Base-by-base conservation (phyloP, 2,113 vertebrate species). In the Athene cunicularia region DNA sequence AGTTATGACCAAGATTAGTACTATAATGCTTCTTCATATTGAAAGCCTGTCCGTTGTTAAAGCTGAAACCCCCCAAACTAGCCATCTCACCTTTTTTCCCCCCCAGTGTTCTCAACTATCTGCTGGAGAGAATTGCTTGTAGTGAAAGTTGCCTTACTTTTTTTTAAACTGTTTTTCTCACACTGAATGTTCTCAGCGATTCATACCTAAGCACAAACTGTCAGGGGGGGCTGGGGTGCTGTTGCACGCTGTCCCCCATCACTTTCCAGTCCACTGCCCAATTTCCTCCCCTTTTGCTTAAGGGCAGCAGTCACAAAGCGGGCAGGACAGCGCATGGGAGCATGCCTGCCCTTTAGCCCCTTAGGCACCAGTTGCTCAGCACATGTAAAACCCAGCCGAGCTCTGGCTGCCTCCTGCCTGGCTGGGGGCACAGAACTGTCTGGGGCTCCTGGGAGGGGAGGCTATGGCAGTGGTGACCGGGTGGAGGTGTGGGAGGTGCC, bases 341-440 rank as follows among this genome's bases (percentile, higher is more conserved):
- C 0, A 1, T 3, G 8, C 13, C 47, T 55, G 3, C 58, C 74
- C 5, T 47, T 67, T 26, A 14, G 28, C 62, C 43, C 0, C 0
- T 20, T 11, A 17, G 39, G 63, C 32, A 72, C 45, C 66, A n/a
- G 37, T 22, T 17, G 3, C 60, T 59, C 0, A 4, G 49, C 59
- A 11, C 20, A 5, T 3, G 3, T 35, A 18, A 59, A 75, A 71
- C 27, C 30, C 71, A 58, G 12, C 27, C 33, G 17, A 14, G 33
- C 27, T 64, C 53, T 7, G 35, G n/a, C 68, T 55, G 43, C 30
- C 27, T 50, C 28, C 68, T 86, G 43, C 74, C 30, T 62, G 58
- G 32, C 76, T 66, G n/a, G 43, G 43, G 43, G 26, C 41, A 26
- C 37, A 9, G 63, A 6, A n/a, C 10, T 58, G 35, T 35, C 53